Evolutionary conservation across 2,888 invertebrate genomes (phyloP).

Genomic region (Drosophila neoperkinsi): DNA sequence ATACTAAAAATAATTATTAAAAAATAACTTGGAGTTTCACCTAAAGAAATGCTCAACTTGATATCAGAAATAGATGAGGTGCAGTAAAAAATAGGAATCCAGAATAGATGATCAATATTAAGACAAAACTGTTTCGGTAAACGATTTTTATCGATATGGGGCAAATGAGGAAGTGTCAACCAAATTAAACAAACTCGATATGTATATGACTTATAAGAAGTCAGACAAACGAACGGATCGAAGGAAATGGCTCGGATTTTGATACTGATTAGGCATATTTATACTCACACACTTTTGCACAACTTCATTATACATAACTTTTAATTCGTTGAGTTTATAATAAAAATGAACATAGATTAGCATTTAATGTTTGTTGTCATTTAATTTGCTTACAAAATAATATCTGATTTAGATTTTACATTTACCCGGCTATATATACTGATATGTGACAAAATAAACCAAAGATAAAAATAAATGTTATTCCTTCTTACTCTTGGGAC

Average conservation of each 20-base stretch:
- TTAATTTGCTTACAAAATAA: neutral
- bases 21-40: neutral
- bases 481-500: conserved; percentile 2
- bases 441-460: neutral
- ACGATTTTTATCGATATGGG: too few relatives aligned
- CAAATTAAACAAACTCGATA: neutral
- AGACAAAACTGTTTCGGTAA: too few relatives aligned
- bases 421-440: neutral
- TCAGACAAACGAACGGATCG: neutral
- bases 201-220: neutral
- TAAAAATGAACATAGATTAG: neutral
- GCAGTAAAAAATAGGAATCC: neutral
- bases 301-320: neutral
- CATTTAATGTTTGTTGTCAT: neutral
- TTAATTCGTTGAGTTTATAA: neutral
- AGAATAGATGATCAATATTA: neutral
- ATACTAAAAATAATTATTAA: neutral
- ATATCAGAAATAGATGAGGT: neutral
- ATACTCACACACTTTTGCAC: neutral
- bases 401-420: neutral
- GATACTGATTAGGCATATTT: neutral
- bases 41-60: neutral
- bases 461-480: neutral
- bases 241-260: neutral
- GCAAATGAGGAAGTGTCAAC: too few relatives aligned